Conservation (phyloP, 2,888 invertebrate species). For the Galerucella nymphaeae region DNA sequence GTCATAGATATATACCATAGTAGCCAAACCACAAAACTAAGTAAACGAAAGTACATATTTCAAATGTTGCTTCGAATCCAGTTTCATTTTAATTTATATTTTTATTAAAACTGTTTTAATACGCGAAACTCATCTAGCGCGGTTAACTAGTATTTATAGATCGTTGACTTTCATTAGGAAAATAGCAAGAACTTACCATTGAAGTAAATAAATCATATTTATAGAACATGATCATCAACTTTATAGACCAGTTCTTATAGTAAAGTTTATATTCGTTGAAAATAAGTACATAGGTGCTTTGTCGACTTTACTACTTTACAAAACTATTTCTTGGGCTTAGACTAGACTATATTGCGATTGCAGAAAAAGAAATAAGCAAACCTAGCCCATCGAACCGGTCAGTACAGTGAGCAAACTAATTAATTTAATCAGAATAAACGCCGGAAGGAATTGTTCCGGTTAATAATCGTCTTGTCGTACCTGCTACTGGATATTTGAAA, state of each 20-base stretch:
- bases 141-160: constrained; percentile 8
- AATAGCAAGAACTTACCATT: neutral
- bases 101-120: neutral
- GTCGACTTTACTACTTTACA: too few species aligned
- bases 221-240: constrained; percentile 23
- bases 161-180: constrained; percentile 8
- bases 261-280: neutral
- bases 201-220: constrained; percentile 13
- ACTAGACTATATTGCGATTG: neutral
- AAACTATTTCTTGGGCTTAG: neutral
- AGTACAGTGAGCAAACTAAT: constrained; percentile 41
- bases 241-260: neutral
- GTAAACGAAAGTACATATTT: neutral
- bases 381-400: constrained; percentile 46
- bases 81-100: neutral
- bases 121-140: neutral
- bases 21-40: neutral
- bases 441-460: constrained; percentile 52
- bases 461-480: constrained; percentile 33
- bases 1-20: too few species aligned
- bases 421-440: constrained; percentile 45
- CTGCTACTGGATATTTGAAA: constrained; percentile 10
- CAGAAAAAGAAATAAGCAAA: constrained; percentile 39
- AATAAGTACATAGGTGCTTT: too few species aligned
- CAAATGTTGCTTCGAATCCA: neutral